Evolutionary conservation across 1,140 invertebrate species (phyloP), one percentile per base, ranked within the genome.

Genomic region (Galleria mellonella): DNA sequence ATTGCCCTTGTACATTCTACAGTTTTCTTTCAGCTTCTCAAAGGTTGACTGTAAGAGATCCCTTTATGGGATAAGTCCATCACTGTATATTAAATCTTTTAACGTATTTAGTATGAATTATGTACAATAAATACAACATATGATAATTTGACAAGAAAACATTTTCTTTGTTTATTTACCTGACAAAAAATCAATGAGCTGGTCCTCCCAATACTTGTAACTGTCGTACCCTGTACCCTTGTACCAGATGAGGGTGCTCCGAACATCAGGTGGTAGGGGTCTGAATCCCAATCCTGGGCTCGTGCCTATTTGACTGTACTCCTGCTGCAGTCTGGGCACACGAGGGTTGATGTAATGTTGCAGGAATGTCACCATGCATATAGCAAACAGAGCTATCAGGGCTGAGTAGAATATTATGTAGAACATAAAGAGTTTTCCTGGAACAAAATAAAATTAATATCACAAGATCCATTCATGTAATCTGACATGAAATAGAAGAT

Each of bases 211-310:
- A 57, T 92, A 91, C 52, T 91, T 87, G 56, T 92, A 94, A 65
- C 94, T 94, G 32, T 92, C 89, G 50, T 89, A 87, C 32, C 92
- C 89, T 0, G 91, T 92, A 29, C 91, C 92, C 69, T 92, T 94
- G 86, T 97, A 98, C 92, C 94, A 96, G 67, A 99, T 97, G 32
- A 98, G 89, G 9, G 96, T 97, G 79, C 95, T 97, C 54, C 96
- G 92, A 14, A 97, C 92, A 77, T 97, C 96, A 0, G 51, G 45
- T 0, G 96, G 92, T 49, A 95, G 89, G 0, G 97, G 97, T 43
- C 96, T 89, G 83, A 96, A 98, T 31, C 96, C 96, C 39, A 98
- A 77, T 8, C 94, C 96, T 58, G 96, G 96, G 88, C 95, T 97
- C 32, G 90, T 73, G 32, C 83, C 85, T 91, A 96, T 43, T 86